These are phyloP conservation scores for Pluvianellus socialis DNA, from an alignment of 2,113 vertebrate genomes.

Conservation along the genomic window DNA sequence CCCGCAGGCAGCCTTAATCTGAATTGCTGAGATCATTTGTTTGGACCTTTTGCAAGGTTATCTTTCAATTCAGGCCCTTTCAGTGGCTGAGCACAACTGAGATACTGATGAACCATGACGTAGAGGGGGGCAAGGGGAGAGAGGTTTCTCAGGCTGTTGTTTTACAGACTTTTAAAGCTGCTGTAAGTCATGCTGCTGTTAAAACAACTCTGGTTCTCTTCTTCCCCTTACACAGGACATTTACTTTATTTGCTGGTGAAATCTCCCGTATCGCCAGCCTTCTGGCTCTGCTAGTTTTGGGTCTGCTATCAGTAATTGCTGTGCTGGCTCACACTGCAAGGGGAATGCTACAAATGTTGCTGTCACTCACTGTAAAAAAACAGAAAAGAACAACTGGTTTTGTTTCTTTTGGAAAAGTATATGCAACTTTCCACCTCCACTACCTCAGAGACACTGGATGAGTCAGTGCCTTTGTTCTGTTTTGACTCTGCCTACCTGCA, in stretches of 20 bases:
- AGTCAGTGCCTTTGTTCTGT: not conserved
- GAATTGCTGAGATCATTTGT: not conserved
- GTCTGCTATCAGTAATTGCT: not conserved
- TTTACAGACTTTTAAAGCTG: not conserved
- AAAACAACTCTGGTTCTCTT: not conserved
- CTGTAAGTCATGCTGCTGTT: not conserved
- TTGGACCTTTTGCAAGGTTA: not conserved
- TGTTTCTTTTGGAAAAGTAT: not conserved
- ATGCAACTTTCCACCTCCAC: not conserved
- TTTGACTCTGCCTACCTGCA: not conserved
- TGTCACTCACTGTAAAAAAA: not conserved
- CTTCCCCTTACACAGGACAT: not conserved
- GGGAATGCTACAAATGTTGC: not conserved
- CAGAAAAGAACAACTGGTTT: not conserved
- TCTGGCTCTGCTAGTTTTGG: not conserved
- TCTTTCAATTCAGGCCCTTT: not conserved
- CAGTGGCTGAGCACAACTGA: not conserved
- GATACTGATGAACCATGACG: not conserved
- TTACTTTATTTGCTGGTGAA: not conserved
- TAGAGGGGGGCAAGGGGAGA: not conserved
- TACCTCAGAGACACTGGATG: not conserved
- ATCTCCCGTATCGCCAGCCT: rapidly evolving
- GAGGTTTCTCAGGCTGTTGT: not conserved
- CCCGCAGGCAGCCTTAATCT: not conserved
- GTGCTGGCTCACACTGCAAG: not conserved